Evolutionary conservation across 2,888 invertebrate species (phyloP), one percentile per base, ranked within the genome.

Genomic region (Acanthosepion lycidas): DNA sequence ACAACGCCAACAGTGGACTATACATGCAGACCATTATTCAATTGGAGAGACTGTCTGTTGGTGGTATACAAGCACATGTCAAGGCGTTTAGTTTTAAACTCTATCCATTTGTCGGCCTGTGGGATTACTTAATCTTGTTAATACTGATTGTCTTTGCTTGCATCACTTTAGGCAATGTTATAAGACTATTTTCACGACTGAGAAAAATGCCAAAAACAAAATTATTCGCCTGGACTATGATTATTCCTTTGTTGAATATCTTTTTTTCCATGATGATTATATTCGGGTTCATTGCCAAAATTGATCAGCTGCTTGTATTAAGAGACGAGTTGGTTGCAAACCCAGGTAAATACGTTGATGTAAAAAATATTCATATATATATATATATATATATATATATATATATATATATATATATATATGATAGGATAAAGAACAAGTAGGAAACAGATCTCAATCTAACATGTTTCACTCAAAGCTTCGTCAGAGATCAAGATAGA

Each of bases 81-180:
- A 93, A 91, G 6, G 94, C 95, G 4, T 91, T 94, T 12, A 95
- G 95, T 2, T 95, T 95, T 28, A 94, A 95, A 48, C 94, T 95
- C 94, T 96, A 96, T 94, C 96, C 96, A 0, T 96, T 96, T 94
- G 94, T 95, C 28, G 94, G 94, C 55, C 94, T 94, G 4, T 95
- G 95, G 95, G 96, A 96, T 91, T 96, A 95, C 94, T 20, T 96
- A 9, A 53, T 96, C n/a, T 94, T 96, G 0, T 94, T 95, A 18
- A 55, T 95, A 4, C 95, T 96, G 94, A 48, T 96, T 6, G 26
- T 95, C n/a, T 96, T 96, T 94, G 49, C 51, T 8, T 53, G 49
- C 5, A 6, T 93, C 0, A 91, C 95, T 9, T 28, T 95, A 6
- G 33, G 42, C 64, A 78, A 94, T 28, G 64, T 94, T 15, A 94